Base-by-base conservation (phyloP, 1,140 invertebrate genomes). In the Musca vetustissima region DNA sequence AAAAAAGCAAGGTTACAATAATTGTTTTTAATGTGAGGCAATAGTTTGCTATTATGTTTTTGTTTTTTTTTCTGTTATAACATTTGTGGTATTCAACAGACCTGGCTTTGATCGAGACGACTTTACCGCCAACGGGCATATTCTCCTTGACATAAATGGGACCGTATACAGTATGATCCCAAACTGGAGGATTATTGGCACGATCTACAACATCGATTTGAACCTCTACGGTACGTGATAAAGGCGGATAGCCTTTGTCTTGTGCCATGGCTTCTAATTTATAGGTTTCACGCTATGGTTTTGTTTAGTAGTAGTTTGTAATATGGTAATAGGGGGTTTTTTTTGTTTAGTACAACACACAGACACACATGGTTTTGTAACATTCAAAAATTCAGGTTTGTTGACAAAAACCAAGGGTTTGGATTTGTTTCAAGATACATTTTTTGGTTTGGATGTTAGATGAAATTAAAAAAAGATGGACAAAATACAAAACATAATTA, bases 201-300 rank as follows among this genome's bases (percentile, higher is more conserved):
- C 95, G 91, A 88, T 97, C 94, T 87, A 97, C 95, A 86, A 97
- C 94, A 88, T 97, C 95, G 88, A 97, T 96, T 86, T 95, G 92
- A 86, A 97, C 94, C 87, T 96, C 95, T 85, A 97, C 95, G 83
- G 93, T 93, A 87, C 94, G 89, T 83, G 93, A 94, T 84, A 96
- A 89, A 85, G 93, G 91, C 84, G 94, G 93, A 85, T 91, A 93
- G 83, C 95, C 95, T 89, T 95, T 95, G 88, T 97, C 95, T 90
- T 94, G 90, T 86, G 95, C 95, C 88, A 93, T 95, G 83, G 95
- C 95, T 88, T 95, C 93, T 91, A 97, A 89, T 87, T 94, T 95
- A 90, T 96, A 97, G 81, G 93, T 94, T 89, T 96, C 94, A 87
- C 93, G 92, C 94, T 97, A 67, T 73, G 72, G 64, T 74, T 76